Conservation (phyloP, 2,113 vertebrate genomes). For the Oncorhynchus nerka region DNA sequence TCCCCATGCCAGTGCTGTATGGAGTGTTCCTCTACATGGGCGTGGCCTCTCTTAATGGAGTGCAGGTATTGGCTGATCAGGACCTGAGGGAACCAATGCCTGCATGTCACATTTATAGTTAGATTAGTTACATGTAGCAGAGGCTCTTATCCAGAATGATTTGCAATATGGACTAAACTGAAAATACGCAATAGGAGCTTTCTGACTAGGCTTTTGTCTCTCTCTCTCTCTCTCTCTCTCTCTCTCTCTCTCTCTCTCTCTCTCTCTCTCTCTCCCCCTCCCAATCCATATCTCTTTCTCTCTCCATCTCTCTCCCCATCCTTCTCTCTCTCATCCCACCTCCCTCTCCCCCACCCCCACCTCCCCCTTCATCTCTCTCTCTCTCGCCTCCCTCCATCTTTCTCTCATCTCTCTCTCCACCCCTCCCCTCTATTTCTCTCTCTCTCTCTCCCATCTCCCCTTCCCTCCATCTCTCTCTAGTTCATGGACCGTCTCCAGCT, state of each 20-base stretch:
- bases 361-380: background rate
- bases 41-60: constrained; percentile 77
- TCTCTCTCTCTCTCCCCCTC: background rate
- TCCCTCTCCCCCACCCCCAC: too few relatives aligned
- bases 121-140: too few relatives aligned
- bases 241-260: background rate
- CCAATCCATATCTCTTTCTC: too few relatives aligned
- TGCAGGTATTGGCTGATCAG: constrained; percentile 62
- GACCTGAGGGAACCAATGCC: too few relatives aligned
- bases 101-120: too few relatives aligned
- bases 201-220: background rate
- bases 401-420: too few relatives aligned
- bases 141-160: too few relatives aligned
- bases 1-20: constrained; percentile 79
- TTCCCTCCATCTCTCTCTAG: constrained; percentile 56
- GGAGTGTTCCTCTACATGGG: constrained; percentile 82
- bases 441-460: background rate
- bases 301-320: too few relatives aligned
- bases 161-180: too few relatives aligned
- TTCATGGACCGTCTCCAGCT: constrained; percentile 97
- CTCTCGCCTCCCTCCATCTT: background rate
- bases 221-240: too few relatives aligned
- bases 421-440: background rate
- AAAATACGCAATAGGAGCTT: too few relatives aligned
- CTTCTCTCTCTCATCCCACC: background rate